Base-by-base conservation (phyloP, 2,797 vertebrate species). In the Pempheris klunzingeri region DNA sequence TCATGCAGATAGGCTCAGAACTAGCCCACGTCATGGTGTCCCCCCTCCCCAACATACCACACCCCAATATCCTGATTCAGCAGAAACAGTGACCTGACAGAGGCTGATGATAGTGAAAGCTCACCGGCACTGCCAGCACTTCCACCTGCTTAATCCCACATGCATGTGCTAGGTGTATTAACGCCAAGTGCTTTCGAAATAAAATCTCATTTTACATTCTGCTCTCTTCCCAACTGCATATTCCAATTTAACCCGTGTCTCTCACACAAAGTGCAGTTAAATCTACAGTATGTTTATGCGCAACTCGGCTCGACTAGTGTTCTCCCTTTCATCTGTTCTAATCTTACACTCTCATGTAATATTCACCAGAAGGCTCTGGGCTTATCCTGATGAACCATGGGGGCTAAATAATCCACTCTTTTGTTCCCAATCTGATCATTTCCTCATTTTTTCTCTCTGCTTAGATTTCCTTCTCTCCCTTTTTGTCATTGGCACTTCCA, bases 361-460 rank as follows among this genome's bases (percentile, higher is more conserved):
- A 90, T 85, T 80, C 74, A 83, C 74, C 78, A 83, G 74, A 88
- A 77, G 72, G 77, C 82, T 84, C 57, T 53, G 60, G 63, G 74
- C 46, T 88, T 72, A 93, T 90, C 83, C 83, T 80, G 90, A 92
- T 88, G 81, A 87, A 85, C 78, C 47, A 73, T 13, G 74, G 66
- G 71, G 77, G 82, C 66, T 61, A 82, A 86, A 85, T 90, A 85
- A 92, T 92, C 90, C 74, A 71, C 74, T 87, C 72, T 76, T 78
- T 88, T 91, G 62, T 90, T 88, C 68, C 54, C 59, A 78, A 79
- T 88, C 78, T 85, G 83, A 89, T 90, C 85, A 69, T 60, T 81
- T 71, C n/a, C 73, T 86, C 63, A 34, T 80, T 78, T 77, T 81
- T 74, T 71, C 63, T 74, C 84, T 64, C 77, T 2, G 32, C 74